Conservation (phyloP, 2,888 invertebrate species). For the Zhengitettix transpicula region DNA sequence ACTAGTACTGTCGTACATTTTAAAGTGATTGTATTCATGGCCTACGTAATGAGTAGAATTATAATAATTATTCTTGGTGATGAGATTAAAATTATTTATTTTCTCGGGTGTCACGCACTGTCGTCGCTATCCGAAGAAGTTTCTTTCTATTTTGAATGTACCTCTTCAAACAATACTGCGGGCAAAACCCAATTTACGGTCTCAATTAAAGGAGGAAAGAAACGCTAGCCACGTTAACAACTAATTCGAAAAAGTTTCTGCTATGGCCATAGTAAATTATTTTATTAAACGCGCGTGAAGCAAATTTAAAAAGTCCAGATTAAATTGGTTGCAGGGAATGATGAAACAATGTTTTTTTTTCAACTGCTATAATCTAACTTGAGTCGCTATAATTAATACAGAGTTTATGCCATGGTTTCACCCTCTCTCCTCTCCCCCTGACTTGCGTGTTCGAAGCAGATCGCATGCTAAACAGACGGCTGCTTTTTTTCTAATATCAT, state of each 20-base stretch:
- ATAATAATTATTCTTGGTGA: too few relatives aligned
- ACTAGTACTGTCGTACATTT: too few relatives aligned
- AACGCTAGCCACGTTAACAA: background rate
- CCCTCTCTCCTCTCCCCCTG: background rate
- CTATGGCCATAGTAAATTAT: background rate
- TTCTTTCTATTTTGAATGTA: too few relatives aligned
- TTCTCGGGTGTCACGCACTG: too few relatives aligned
- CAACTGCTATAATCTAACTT: background rate
- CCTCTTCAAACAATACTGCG: too few relatives aligned
- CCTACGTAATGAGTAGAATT: too few relatives aligned
- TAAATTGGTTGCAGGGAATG: background rate
- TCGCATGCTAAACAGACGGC: conserved; percentile 3
- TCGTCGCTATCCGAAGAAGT: too few relatives aligned
- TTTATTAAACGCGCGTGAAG: background rate
- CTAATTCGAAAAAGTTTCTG: background rate
- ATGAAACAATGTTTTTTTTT: background rate
- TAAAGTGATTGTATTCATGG: too few relatives aligned
- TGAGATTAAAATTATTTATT: too few relatives aligned
- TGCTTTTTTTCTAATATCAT: conserved; percentile 7
- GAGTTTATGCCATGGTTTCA: background rate
- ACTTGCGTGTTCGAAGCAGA: conserved; percentile 6
- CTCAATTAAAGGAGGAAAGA: too few relatives aligned
- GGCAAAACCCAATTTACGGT: too few relatives aligned
- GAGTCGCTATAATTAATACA: background rate
- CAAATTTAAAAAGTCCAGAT: background rate